Percentiles rank a stretch among this genome's conserved stretches.
These are phyloP conservation scores for Neolamprologus devosi DNA, from an alignment of 2,113 vertebrate species.

Conservation along the genomic window DNA sequence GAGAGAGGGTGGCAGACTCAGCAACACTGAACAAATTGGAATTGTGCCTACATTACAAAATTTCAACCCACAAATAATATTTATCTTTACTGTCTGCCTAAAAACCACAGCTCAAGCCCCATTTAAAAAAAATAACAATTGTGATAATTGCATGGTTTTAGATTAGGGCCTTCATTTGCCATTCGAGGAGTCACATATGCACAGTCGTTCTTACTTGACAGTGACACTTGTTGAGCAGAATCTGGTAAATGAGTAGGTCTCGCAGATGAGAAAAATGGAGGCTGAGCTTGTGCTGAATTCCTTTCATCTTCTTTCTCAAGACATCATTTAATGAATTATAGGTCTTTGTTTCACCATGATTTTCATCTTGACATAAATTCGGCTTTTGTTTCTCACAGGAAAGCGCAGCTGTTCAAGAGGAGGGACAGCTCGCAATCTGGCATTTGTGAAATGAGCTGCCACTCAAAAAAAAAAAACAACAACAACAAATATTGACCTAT, in stretches of 20 bases:
- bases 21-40: background rate
- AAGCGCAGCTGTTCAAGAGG: background rate
- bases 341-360: background rate
- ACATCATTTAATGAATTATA: background rate
- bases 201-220: background rate
- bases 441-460: background rate
- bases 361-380: background rate
- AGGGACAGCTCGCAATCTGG: background rate
- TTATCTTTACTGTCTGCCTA: background rate
- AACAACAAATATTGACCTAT: accelerated
- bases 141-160: background rate
- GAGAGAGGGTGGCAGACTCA: background rate
- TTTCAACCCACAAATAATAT: background rate
- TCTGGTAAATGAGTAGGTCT: background rate
- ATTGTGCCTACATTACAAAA: background rate
- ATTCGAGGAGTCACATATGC: background rate
- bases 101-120: background rate
- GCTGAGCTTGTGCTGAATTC: background rate
- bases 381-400: background rate
- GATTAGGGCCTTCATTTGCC: no score
- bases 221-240: background rate
- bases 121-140: background rate
- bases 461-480: accelerated
- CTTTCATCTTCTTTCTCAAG: background rate
- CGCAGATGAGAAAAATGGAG: background rate